Evolutionary conservation across 2,888 invertebrate species (phyloP).

Genomic region (Campoplex capitator): DNA sequence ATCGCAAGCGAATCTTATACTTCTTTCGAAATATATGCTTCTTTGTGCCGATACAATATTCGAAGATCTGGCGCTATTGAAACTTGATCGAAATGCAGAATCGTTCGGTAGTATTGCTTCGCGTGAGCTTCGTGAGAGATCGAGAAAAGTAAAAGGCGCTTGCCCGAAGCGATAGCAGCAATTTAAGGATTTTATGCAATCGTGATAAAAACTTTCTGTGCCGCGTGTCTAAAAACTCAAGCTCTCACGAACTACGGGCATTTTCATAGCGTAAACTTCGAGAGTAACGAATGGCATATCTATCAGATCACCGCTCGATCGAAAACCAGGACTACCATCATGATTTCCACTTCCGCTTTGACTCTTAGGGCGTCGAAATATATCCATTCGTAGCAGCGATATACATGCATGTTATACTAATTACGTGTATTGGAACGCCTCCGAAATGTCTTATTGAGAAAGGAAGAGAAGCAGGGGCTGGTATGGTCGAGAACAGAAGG

Average conservation of each 20-base stretch:
- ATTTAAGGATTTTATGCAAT: background rate
- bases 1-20: background rate
- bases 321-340: background rate
- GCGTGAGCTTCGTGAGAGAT: background rate
- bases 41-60: background rate
- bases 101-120: background rate
- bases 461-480: too few relatives aligned
- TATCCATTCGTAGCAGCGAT: too few relatives aligned
- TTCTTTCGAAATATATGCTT: background rate
- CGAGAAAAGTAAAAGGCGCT: background rate
- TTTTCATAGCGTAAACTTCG: background rate
- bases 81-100: background rate
- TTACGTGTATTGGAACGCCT: background rate
- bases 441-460: background rate
- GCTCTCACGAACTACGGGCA: background rate
- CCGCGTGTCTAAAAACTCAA: background rate
- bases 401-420: background rate
- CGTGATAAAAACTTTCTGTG: background rate
- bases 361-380: too few relatives aligned
- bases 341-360: background rate
- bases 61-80: background rate
- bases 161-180: background rate
- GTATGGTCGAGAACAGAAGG: slow-evolving; percentile 30
- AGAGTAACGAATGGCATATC: background rate
- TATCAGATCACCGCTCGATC: background rate